Evolutionary conservation across 2,113 vertebrate species (phyloP).

Genomic region (Sylvicapra grimmia): DNA sequence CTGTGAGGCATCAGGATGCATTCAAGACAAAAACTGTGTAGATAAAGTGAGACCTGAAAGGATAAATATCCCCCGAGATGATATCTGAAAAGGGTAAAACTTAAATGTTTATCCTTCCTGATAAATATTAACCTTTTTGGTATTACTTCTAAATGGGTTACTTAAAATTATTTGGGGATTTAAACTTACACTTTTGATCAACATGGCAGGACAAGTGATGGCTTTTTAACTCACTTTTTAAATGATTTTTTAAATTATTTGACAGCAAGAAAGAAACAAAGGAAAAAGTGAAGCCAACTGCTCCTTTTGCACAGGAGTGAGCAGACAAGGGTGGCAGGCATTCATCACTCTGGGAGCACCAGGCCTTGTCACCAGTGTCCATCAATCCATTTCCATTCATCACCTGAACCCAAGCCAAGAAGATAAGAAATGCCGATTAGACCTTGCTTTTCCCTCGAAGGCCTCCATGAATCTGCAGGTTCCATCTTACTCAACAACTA

Average conservation of each 20-base stretch:
- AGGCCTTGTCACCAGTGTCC: conserved; percentile 7
- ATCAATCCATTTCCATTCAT: neutral
- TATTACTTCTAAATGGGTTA: conserved; percentile 14
- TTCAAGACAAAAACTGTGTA: conserved; percentile 39
- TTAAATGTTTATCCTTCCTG: neutral
- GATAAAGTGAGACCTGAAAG: conserved; percentile 21
- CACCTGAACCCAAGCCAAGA: conserved; percentile 6
- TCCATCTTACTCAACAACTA: conserved; percentile 15
- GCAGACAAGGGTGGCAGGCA: neutral
- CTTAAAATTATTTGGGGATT: conserved; percentile 4
- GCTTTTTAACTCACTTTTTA: neutral
- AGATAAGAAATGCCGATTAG: conserved; percentile 14
- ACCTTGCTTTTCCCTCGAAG: conserved; percentile 1
- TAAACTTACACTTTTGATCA: neutral
- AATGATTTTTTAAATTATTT: conserved; percentile 10
- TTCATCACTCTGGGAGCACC: neutral
- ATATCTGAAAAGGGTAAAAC: neutral
- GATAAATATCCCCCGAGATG: neutral
- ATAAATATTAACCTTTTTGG: neutral
- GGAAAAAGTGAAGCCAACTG: neutral
- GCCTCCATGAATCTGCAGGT: conserved; percentile 18
- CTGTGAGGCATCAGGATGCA: neutral
- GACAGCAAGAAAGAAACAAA: conserved; percentile 19
- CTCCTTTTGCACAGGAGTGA: conserved; percentile 2
- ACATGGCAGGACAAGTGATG: conserved; percentile 18